Conservation (phyloP, 2,113 vertebrate genomes). For the Trichechus manatus region DNA sequence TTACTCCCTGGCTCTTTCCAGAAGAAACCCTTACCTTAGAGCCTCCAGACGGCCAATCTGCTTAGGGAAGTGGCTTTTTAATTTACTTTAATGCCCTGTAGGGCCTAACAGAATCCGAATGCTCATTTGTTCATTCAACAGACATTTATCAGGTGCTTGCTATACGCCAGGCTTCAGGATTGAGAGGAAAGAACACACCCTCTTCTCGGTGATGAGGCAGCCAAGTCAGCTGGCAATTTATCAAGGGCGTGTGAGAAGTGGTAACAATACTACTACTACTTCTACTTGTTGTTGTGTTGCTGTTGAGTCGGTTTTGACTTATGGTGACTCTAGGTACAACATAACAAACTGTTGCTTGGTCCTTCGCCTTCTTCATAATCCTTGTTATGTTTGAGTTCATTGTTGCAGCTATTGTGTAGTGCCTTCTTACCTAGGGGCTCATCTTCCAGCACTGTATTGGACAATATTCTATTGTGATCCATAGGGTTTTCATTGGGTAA, state of each 20-base stretch:
- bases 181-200: background rate
- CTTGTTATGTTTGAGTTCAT: no score
- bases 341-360: no score
- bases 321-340: no score
- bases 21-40: background rate
- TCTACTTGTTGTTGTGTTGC: background rate
- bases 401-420: no score
- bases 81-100: background rate
- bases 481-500: no score
- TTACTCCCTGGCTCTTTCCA: background rate
- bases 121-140: background rate
- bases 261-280: background rate
- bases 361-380: no score
- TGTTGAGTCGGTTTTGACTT: background rate
- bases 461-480: no score
- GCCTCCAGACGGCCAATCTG: background rate
- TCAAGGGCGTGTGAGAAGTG: background rate
- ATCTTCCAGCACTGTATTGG: no score
- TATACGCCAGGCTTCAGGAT: background rate
- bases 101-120: background rate
- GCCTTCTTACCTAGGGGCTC: no score
- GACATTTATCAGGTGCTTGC: background rate
- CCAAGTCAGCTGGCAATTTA: background rate
- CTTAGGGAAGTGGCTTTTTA: background rate
- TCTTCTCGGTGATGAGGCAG: background rate